These are phyloP conservation scores for Ethmia dodecea DNA, from an alignment of 2,888 invertebrate genomes.

Conservation along the genomic window DNA sequence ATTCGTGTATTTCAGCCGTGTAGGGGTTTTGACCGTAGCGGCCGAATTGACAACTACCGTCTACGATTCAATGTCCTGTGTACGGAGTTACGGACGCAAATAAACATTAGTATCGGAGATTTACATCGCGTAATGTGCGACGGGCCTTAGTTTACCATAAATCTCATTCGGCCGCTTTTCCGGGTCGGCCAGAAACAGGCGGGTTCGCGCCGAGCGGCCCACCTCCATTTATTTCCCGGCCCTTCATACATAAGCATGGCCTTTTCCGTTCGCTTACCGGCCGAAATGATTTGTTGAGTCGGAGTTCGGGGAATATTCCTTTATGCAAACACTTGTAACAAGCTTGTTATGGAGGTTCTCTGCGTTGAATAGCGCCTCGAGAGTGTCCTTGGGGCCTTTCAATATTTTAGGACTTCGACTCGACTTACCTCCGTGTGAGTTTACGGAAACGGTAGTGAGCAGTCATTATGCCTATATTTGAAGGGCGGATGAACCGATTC, in stretches of 20 bases:
- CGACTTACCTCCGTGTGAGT: too few species aligned
- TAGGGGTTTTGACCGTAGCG: too few species aligned
- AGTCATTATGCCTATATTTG: too few species aligned
- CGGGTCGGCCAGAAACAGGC: constrained; percentile 21
- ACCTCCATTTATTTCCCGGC: constrained; percentile 27
- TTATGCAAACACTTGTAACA: constrained; percentile 30
- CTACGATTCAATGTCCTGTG: too few species aligned
- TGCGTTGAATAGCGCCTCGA: constrained; percentile 5
- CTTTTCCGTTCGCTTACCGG: constrained; percentile 23
- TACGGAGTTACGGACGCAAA: too few species aligned
- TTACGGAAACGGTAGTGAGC: too few species aligned
- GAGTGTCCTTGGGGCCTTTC: constrained; percentile 9
- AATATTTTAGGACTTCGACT: too few species aligned
- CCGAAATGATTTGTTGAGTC: constrained; percentile 37
- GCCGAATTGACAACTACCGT: too few species aligned
- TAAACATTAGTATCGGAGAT: too few species aligned
- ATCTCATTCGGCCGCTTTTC: constrained; percentile 19
- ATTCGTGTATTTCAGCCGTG: too few species aligned
- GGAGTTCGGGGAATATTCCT: constrained; percentile 24
- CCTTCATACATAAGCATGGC: constrained; percentile 35
- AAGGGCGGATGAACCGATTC: too few species aligned
- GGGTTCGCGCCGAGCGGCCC: constrained; percentile 6
- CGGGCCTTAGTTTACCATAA: constrained; percentile 17
- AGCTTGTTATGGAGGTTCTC: constrained; percentile 3
- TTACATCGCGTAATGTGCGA: constrained; percentile 10